Evolutionary conservation across 2,797 vertebrate genomes (phyloP).

Genomic region (Poecilia velifera): DNA sequence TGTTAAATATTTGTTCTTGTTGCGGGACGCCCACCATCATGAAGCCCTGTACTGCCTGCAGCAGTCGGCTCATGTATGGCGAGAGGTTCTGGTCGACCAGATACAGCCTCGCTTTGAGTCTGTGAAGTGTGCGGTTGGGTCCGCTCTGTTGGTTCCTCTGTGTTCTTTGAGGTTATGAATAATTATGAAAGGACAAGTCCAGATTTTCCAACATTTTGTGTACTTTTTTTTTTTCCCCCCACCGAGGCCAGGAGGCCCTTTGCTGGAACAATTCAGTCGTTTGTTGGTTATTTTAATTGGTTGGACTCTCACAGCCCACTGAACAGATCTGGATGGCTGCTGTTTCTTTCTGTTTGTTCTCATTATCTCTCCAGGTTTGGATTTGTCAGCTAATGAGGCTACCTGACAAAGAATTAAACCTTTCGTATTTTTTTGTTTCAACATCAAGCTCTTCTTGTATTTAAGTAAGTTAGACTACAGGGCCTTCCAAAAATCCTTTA

Average conservation of each 20-base stretch:
- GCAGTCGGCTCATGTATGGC: conserved; percentile 30
- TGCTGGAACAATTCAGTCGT: conserved; percentile 25
- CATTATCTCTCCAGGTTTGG: conserved; percentile 4
- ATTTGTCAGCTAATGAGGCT: conserved; percentile 23
- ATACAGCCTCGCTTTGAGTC: conserved; percentile 15
- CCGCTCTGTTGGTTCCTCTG: background rate
- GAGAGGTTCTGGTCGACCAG: background rate
- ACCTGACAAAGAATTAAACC: background rate
- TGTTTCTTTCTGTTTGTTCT: conserved; percentile 11
- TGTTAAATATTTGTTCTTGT: conserved; percentile 79
- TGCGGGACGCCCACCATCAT: conserved; percentile 69
- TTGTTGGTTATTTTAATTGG: conserved; percentile 39
- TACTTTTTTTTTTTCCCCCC: background rate
- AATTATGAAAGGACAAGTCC: conserved; percentile 13
- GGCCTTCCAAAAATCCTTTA: background rate
- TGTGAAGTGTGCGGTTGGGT: conserved; percentile 12
- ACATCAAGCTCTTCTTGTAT: background rate
- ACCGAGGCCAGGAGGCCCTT: conserved; percentile 12
- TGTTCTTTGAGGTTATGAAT: conserved; percentile 13
- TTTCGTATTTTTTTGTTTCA: background rate
- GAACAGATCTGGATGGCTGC: conserved; percentile 20
- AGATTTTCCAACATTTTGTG: conserved; percentile 17
- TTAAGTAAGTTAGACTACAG: background rate
- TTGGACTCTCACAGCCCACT: conserved; percentile 18
- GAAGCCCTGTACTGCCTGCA: conserved; percentile 43